Evolutionary conservation across 1,140 invertebrate genomes (phyloP).

Genomic region (Telenomus remus): DNA sequence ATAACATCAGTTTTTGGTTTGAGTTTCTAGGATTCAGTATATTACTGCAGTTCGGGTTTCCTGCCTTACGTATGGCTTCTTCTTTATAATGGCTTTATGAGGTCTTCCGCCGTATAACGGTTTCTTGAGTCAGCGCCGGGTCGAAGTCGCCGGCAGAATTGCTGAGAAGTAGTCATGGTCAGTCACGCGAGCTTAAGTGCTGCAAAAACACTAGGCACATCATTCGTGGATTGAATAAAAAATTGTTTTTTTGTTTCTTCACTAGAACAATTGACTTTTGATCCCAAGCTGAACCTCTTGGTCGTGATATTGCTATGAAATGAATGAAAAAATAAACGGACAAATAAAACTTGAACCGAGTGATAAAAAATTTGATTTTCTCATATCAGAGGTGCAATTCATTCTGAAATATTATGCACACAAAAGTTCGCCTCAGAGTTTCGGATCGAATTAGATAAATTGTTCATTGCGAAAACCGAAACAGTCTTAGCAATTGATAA

Average conservation of each 20-base stretch:
- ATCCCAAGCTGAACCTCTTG: neutral
- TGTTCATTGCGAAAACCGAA: constrained; percentile 13
- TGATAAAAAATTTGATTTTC: too few species aligned
- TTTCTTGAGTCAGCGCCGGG: constrained; percentile 30
- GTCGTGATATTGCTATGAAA: neutral
- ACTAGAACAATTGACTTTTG: constrained; percentile 3
- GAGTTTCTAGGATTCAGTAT: constrained; percentile 39
- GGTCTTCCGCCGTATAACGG: constrained; percentile 50
- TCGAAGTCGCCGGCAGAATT: constrained; percentile 44
- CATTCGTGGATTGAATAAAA: constrained; percentile 48
- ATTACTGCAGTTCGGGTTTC: constrained; percentile 39
- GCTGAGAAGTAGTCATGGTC: constrained; percentile 40
- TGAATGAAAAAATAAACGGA: too few species aligned
- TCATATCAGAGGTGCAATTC: too few species aligned
- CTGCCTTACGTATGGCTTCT: constrained; percentile 47
- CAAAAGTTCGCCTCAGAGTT: too few species aligned
- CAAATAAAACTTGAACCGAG: too few species aligned
- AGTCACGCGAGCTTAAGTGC: constrained; percentile 51
- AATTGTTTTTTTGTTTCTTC: constrained; percentile 14
- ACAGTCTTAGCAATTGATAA: constrained; percentile 51
- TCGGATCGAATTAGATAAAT: too few species aligned
- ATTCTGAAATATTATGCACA: too few species aligned
- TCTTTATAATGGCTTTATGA: constrained; percentile 48
- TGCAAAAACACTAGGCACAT: constrained; percentile 36
- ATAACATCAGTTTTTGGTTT: constrained; percentile 32